Conservation (phyloP, 2,888 invertebrate species). For the Hirtodrosophila alboralis region DNA sequence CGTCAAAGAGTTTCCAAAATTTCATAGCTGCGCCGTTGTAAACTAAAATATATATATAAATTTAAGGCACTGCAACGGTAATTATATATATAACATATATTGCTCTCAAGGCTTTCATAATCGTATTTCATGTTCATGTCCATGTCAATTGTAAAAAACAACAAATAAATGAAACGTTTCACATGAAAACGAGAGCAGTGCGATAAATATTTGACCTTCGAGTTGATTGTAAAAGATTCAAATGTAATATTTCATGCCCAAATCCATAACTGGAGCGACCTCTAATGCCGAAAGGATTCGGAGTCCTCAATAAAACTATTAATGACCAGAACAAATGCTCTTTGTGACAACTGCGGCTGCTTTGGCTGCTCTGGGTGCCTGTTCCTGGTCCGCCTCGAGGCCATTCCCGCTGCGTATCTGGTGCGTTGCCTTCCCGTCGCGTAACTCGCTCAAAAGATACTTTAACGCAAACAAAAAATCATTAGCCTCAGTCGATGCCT, state of each 20-base stretch:
- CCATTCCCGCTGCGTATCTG: constrained; percentile 77
- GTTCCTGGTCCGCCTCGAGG: constrained; percentile 60
- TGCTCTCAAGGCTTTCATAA: constrained; percentile 65
- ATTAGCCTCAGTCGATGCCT: constrained; percentile 28
- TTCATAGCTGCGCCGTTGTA: constrained; percentile 23
- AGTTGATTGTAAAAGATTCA: constrained; percentile 46
- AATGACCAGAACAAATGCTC: constrained; percentile 78
- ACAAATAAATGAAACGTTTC: constrained; percentile 34
- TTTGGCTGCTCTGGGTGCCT: constrained; percentile 28
- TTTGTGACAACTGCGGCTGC: constrained; percentile 56
- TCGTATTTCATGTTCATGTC: constrained; percentile 23
- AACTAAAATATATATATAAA: constrained; percentile 12
- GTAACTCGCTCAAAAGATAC: constrained; percentile 51
- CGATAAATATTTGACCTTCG: constrained; percentile 75
- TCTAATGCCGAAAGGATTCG: constrained; percentile 53
- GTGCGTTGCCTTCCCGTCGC: constrained; percentile 60
- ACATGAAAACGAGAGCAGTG: constrained; percentile 59
- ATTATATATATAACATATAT: constrained; percentile 40
- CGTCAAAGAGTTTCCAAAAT: constrained; percentile 47
- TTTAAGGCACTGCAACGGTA: constrained; percentile 24
- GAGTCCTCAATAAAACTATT: constrained; percentile 74
- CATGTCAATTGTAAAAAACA: constrained; percentile 32
- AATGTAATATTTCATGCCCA: constrained; percentile 74
- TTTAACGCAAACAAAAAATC: constrained; percentile 18
- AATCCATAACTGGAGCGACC: constrained; percentile 58